These are phyloP conservation scores for Gallinago nigripennis DNA, from an alignment of 2,797 vertebrate species.

Conservation along the genomic window DNA sequence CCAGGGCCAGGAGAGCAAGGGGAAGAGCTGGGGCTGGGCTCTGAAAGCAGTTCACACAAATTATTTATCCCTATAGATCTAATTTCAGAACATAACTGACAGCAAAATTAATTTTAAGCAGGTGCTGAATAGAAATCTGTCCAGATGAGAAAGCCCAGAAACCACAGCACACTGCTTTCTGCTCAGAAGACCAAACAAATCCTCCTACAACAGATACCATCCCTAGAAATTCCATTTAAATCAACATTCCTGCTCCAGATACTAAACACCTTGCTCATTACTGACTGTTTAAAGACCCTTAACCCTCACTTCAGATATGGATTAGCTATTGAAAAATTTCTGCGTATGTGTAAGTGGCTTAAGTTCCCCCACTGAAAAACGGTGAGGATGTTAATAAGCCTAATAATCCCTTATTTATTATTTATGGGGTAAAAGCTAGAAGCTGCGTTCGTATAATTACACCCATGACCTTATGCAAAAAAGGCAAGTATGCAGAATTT, in stretches of 20 bases:
- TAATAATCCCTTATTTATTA: conserved; percentile 13
- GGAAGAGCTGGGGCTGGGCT: neutral
- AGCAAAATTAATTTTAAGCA: conserved; percentile 2
- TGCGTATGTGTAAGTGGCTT: neutral
- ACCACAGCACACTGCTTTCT: neutral
- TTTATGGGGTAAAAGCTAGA: neutral
- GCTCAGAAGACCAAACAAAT: neutral
- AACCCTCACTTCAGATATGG: neutral
- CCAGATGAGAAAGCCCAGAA: neutral
- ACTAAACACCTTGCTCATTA: neutral
- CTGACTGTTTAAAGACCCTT: neutral
- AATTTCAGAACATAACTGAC: neutral
- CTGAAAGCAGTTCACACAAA: neutral
- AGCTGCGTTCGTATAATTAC: neutral
- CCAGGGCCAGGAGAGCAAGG: neutral
- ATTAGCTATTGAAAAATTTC: neutral
- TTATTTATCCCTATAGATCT: neutral
- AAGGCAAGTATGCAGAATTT: neutral
- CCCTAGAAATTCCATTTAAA: neutral
- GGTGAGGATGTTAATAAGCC: neutral
- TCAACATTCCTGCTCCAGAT: neutral
- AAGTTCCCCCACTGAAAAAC: neutral
- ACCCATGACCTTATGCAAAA: neutral
- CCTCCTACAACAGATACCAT: neutral
- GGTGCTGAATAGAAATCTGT: neutral